Evolutionary conservation across 2,888 invertebrate genomes (phyloP), one percentile per base, ranked within the genome.

Genomic region (Synanthedon vespiformis): DNA sequence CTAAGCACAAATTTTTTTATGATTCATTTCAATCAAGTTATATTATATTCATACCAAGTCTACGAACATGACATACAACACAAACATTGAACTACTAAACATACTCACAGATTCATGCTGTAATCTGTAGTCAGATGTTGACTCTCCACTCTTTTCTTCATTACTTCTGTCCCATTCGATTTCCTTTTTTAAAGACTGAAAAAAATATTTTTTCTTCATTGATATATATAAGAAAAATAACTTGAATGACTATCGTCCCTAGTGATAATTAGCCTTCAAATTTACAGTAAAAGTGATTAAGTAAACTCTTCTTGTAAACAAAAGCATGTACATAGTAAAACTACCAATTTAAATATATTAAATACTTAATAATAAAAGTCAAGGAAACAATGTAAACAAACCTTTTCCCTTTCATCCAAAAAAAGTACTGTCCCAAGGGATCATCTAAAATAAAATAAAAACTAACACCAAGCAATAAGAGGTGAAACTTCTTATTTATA

Each of bases 101-200:
- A n/a, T 71, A 91, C 94, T 92, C 86, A 95, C 95, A 88, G 94
- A 91, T 88, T 95, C 95, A 77, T 92, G 94, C 71, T 92, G 92
- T 85, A 94, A 91, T 81, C 94, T 90, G 80, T 94, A 95, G 61
- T 95, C 95, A 53, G 92, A 89, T 61, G 92, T 90, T 76, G 92
- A 89, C 80, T 94, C 94, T 58, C 91, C 93, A 67, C 91, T 90
- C 79, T 93, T 94, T 54, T 95, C 94, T 67, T 95, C 95, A 67
- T 91, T 90, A 67, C 89, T 89, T 72, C 93, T 88, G 69, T 93
- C 93, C 93, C 94, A 95, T 74, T 95, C 95, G 67, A 93, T 91
- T 89, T 95, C 95, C 88, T 95, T 95, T 80, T 95, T 95, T 71
- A 95, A 86, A 61, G 95, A 95, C 95, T 95, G 89, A 53, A 91